Base-by-base conservation (phyloP, 2,888 invertebrate genomes). In the Seladonia tumulorum region DNA sequence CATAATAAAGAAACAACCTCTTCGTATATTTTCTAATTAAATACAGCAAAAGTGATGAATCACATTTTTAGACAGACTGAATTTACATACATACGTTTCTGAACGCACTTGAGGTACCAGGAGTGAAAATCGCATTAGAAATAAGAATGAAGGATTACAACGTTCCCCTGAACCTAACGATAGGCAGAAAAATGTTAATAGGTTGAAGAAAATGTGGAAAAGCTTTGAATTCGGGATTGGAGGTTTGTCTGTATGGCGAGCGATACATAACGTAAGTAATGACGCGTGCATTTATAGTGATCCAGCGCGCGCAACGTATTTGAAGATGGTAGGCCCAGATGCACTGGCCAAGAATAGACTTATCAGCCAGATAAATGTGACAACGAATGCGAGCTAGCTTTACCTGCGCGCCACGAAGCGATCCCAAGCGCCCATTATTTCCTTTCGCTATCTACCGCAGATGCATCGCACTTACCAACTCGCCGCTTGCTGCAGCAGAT, bases 301-400 rank as follows among this genome's bases (percentile, higher is more conserved):
- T 85, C 66, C 76, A 79, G 80, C 84, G 85, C 87, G 83, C 83
- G 83, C 78, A 81, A 75, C 84, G 86, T 82, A 82, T 77, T 87
- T 72, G 82, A 81, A 89, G 88, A 89, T 88, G 81, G 89, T 79
- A 87, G 81, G 85, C 66, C 76, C 75, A 87, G 88, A 89, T 89
- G 89, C 76, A 68, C 53, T 45, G 72, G 73, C 88, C 87, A 83
- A 81, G 85, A 87, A 87, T 89, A 89, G 85, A 89, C 89, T 89
- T 88, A 89, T 89, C 89, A 87, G 88, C 73, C 87, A 88, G 89
- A 88, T 83, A 89, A 89, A 89, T 89, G 87, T 89, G 88, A 89
- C 88, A 88, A 89, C 85, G 83, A 87, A 83, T 80, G 87, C 71
- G 79, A 85, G 78, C 81, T 82, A 82, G 88, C 80, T 89, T 80